Evolutionary conservation across 2,113 vertebrate species (phyloP).

Genomic region (Lepus europaeus): DNA sequence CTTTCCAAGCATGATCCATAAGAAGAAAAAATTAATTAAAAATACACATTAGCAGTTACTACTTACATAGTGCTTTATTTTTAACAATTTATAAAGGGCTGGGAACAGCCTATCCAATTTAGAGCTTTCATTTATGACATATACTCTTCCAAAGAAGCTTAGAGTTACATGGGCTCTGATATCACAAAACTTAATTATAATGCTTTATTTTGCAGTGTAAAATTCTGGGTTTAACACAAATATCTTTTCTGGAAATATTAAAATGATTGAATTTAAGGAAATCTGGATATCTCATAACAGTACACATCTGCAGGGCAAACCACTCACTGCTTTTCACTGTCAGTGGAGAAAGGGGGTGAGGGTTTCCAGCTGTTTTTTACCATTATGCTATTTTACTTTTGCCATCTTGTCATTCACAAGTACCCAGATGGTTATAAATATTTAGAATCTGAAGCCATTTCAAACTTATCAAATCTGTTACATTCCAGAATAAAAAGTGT

Average conservation of each 20-base stretch:
- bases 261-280: neutral
- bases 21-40: neutral
- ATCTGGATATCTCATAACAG: neutral
- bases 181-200: neutral
- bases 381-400: constrained; percentile 61
- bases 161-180: neutral
- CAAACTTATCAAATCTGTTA: constrained; percentile 65
- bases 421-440: constrained; percentile 79
- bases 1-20: neutral
- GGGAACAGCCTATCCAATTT: neutral
- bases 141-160: neutral
- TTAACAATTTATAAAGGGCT: neutral
- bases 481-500: constrained; percentile 63
- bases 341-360: neutral
- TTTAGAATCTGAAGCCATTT: constrained; percentile 75
- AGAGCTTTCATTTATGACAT: neutral
- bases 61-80: neutral
- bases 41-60: too few relatives aligned
- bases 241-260: neutral
- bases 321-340: neutral
- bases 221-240: neutral
- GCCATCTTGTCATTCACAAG: constrained; percentile 45
- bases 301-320: neutral
- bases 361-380: constrained; percentile 62
- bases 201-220: neutral